phyloP scores from a whole-genome alignment of 37 sponge, comb jelly and placozoan genomes.

The Hexactinellida sp. region DNA sequence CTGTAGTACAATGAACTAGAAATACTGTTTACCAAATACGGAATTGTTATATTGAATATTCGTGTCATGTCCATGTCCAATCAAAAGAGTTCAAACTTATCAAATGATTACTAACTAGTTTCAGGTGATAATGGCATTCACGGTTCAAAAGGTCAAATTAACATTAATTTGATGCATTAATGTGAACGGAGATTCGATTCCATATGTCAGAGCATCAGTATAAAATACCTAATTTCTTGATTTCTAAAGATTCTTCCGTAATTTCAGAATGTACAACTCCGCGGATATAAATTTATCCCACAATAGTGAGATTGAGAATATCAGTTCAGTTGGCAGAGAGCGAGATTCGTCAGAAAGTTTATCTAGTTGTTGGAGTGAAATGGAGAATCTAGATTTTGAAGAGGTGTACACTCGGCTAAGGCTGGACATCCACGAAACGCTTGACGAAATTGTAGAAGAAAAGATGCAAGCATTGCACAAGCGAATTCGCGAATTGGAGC shows the following conservation, averaged over 20 bases:
- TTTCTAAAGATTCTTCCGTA: not conserved
- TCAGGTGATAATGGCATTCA: no score
- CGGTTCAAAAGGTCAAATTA: not conserved
- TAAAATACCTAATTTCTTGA: not conserved
- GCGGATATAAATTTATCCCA: not conserved
- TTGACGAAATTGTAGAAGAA: not conserved
- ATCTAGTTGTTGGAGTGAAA: not conserved
- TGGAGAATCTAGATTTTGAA: slow-evolving; percentile 4
- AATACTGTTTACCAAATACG: no score
- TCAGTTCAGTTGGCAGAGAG: not conserved
- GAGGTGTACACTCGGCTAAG: not conserved
- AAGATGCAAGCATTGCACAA: slow-evolving; percentile 12
- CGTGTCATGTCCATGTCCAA: no score
- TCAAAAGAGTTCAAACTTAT: no score
- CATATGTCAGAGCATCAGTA: slow-evolving; percentile 11
- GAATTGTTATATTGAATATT: no score
- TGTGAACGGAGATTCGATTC: not conserved
- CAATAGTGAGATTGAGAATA: not conserved
- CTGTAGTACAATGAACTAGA: no score
- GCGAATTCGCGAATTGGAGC: not conserved
- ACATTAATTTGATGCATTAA: not conserved
- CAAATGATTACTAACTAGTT: no score
- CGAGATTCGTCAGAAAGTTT: not conserved
- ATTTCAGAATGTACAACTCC: not conserved
- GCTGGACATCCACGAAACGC: not conserved